These are phyloP conservation scores for Lampropteryx suffumata DNA, from an alignment of 2,888 invertebrate genomes.

Conservation along the genomic window DNA sequence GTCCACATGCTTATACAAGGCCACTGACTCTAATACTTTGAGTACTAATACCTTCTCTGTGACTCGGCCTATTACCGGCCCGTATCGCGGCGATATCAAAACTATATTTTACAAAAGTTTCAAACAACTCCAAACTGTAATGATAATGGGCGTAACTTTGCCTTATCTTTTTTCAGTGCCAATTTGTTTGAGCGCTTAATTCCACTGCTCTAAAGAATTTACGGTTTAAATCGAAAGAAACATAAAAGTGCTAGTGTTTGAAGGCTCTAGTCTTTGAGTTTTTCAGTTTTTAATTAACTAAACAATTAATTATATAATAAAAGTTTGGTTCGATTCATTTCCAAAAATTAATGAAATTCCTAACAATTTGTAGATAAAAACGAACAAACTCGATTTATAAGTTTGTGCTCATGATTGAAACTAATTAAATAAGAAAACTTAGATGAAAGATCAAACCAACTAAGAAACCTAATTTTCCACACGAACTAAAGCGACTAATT, in stretches of 20 bases:
- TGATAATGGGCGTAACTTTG: slow-evolving; percentile 32
- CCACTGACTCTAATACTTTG: no score
- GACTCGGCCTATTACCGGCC: slow-evolving; percentile 46
- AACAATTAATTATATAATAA: no score
- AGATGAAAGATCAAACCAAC: slow-evolving; percentile 13
- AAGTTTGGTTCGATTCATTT: no score
- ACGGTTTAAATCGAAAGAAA: not conserved
- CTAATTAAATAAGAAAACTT: slow-evolving; percentile 1
- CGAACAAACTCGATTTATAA: no score
- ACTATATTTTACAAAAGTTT: slow-evolving; percentile 37
- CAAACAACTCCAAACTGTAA: slow-evolving; percentile 32
- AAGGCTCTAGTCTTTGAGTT: no score
- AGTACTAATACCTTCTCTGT: not conserved
- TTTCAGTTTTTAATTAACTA: no score
- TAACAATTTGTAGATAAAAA: no score
- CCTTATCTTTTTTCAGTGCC: slow-evolving; percentile 36
- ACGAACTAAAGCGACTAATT: slow-evolving; percentile 11
- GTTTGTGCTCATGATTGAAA: not conserved
- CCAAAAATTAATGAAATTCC: no score
- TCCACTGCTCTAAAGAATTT: slow-evolving; percentile 17
- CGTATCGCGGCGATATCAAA: slow-evolving; percentile 39
- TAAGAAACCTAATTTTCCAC: slow-evolving; percentile 7
- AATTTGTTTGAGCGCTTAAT: slow-evolving; percentile 34
- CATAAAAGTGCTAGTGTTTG: no score
- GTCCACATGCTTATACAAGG: no score